Percentiles rank a stretch among this genome's conserved stretches.
phyloP scores from a whole-genome alignment of 2,888 invertebrate species.

The Campoletis raptor region DNA sequence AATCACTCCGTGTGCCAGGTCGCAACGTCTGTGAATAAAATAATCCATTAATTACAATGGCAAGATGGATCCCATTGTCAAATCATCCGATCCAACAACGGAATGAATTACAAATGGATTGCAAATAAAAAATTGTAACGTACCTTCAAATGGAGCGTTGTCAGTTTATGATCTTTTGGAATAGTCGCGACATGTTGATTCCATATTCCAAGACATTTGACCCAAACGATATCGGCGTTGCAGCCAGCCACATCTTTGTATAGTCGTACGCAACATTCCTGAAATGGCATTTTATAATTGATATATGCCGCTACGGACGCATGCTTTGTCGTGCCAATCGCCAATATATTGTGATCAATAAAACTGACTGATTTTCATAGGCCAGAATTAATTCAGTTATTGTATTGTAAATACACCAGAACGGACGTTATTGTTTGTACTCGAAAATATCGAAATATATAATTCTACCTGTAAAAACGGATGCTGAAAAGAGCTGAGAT shows the following conservation, averaged over 20 bases:
- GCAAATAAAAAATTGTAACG: constrained; percentile 65
- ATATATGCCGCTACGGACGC: too few species aligned
- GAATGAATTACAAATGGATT: background rate
- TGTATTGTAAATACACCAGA: too few species aligned
- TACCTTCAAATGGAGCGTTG: constrained; percentile 69
- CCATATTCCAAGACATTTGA: constrained; percentile 81
- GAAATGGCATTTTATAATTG: constrained; percentile 72
- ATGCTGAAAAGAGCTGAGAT: constrained; percentile 88
- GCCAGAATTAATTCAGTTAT: too few species aligned
- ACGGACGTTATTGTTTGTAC: too few species aligned
- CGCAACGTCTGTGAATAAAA: constrained; percentile 65
- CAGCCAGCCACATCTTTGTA: constrained; percentile 86
- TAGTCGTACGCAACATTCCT: constrained; percentile 86
- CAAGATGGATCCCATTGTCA: background rate
- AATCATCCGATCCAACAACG: background rate
- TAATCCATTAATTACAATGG: background rate
- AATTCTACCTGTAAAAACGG: constrained; percentile 88
- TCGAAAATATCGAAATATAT: too few species aligned
- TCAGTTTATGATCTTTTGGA: constrained; percentile 68
- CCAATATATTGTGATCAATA: too few species aligned
- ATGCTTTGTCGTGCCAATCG: too few species aligned
- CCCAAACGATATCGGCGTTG: constrained; percentile 84
- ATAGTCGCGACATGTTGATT: constrained; percentile 73
- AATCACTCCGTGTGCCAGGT: constrained; percentile 70
- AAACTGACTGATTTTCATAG: too few species aligned